Percentiles rank a stretch among this genome's conserved stretches.
Evolutionary conservation across 2,113 vertebrate genomes (phyloP).

Genomic region (Eurystomus gularis): DNA sequence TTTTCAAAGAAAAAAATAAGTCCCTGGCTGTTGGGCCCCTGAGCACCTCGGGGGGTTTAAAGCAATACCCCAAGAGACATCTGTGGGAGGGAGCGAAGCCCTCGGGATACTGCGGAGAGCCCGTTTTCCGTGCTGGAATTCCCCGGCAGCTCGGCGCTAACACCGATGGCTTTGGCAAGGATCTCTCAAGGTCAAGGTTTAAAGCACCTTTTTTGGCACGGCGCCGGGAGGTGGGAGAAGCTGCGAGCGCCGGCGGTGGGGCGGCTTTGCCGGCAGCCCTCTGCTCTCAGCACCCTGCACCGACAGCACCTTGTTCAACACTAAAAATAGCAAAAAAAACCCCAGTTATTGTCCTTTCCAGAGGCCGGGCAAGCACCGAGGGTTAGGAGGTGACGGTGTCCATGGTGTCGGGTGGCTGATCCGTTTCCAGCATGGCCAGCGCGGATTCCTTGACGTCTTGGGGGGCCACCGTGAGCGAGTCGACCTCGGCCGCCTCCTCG

Average conservation of each 20-base stretch:
- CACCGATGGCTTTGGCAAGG: not conserved
- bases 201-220: not conserved
- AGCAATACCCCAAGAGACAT: not conserved
- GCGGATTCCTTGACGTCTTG: constrained; percentile 61
- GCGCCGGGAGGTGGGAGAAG: not conserved
- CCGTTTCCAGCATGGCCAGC: constrained; percentile 39
- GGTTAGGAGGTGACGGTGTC: constrained; percentile 39
- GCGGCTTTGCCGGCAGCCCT: not conserved
- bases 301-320: not conserved
- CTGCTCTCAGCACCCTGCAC: not conserved
- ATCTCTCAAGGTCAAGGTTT: not conserved
- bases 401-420: not conserved
- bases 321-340: too few species aligned
- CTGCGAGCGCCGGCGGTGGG: not conserved
- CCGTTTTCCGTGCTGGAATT: not conserved
- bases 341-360: not conserved
- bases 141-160: not conserved
- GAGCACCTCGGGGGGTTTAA: not conserved
- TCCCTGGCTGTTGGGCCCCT: not conserved
- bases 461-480: constrained; percentile 72
- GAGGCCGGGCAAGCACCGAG: not conserved
- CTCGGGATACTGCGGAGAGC: not conserved
- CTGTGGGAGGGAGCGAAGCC: not conserved
- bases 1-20: rapidly evolving
- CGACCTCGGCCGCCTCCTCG: constrained; percentile 45